A percentile compares a stretch with the other conserved stretches of the same genome.
These are phyloP conservation scores for Diadumene lineata DNA, from an alignment of 92 coral and sea anemone genomes.

Conservation along the genomic window DNA sequence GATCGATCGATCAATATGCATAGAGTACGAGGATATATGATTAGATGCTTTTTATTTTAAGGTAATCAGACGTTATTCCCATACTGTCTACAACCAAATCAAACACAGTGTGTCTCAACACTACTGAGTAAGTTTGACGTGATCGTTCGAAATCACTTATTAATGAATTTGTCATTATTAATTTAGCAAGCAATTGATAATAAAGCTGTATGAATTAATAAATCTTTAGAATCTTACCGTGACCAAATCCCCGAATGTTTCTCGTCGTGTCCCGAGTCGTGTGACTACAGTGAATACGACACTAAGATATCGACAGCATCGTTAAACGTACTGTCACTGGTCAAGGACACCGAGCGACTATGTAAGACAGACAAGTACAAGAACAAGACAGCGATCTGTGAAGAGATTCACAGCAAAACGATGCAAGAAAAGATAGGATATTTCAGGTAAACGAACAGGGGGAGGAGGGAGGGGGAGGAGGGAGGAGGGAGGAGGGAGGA, in stretches of 20 bases:
- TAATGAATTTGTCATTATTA: too few relatives aligned
- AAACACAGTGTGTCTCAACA: too few relatives aligned
- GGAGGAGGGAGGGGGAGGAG: neutral
- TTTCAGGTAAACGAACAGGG: neutral
- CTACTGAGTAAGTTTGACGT: too few relatives aligned
- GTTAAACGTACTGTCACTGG: neutral
- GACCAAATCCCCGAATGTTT: too few relatives aligned
- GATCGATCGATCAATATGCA: too few relatives aligned
- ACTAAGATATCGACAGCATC: neutral
- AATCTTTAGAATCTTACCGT: neutral
- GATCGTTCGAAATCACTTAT: too few relatives aligned
- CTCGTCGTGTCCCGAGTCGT: neutral
- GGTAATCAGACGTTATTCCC: too few relatives aligned
- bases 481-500: neutral
- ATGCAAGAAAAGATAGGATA: neutral
- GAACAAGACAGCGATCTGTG: neutral
- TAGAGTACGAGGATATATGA: too few relatives aligned
- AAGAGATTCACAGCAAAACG: neutral
- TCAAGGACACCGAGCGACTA: neutral
- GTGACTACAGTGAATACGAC: constrained; percentile 1
- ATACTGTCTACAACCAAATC: too few relatives aligned
- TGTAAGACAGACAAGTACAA: neutral
- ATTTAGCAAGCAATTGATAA: neutral
- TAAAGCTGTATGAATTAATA: neutral
- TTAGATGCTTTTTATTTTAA: too few relatives aligned